phyloP scores from a whole-genome alignment of 2,113 vertebrate genomes.

The Fulmarus glacialis region DNA sequence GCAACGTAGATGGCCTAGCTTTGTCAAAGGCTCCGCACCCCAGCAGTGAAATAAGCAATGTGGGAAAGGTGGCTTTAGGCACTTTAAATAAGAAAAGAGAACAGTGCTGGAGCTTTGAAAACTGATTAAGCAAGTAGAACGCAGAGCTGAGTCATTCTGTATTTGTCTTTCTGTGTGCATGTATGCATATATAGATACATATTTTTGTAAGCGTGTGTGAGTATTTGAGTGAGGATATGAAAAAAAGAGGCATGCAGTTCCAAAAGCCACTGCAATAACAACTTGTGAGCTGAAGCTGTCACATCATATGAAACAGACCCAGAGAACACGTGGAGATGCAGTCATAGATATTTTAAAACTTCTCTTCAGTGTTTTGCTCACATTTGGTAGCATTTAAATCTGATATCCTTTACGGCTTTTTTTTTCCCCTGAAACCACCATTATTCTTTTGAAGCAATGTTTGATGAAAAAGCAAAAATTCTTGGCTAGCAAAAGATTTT shows the following conservation, averaged over 20 bases:
- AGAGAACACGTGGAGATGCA: constrained; percentile 1
- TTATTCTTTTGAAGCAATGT: neutral
- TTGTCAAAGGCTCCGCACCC: neutral
- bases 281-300: constrained; percentile 40
- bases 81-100: neutral
- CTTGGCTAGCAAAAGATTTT: constrained; percentile 1
- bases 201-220: constrained; percentile 7
- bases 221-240: constrained; percentile 5
- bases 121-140: constrained; percentile 11
- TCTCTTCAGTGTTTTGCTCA: constrained; percentile 21
- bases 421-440: neutral
- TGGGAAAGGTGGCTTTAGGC: neutral
- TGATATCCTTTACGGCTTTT: neutral
- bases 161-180: constrained; percentile 28
- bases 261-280: constrained; percentile 26
- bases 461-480: constrained; percentile 49
- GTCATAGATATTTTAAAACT: constrained; percentile 51
- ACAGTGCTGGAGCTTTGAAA: neutral
- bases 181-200: constrained; percentile 47
- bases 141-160: constrained; percentile 50
- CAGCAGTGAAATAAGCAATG: neutral
- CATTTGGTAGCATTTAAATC: constrained; percentile 60
- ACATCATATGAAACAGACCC: constrained; percentile 47
- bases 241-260: neutral
- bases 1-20: neutral